These are phyloP conservation scores for Eretmocerus hayati DNA, from an alignment of 2,888 invertebrate species.

Conservation along the genomic window DNA sequence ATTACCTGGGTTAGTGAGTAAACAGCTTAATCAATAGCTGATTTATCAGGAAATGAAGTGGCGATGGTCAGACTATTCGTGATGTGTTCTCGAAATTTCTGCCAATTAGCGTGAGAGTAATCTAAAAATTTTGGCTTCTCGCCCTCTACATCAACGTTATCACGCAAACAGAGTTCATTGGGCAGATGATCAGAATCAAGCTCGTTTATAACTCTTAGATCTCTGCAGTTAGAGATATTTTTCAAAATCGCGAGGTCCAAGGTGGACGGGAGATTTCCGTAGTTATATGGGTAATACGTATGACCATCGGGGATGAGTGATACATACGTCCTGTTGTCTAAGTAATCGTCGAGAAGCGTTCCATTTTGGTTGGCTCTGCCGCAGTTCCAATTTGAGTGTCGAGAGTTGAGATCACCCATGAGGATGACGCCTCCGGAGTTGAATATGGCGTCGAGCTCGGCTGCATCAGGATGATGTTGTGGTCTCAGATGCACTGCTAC, in stretches of 20 bases:
- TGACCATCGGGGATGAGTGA: conserved; percentile 9
- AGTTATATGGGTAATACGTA: conserved; percentile 12
- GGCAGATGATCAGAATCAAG: conserved; percentile 25
- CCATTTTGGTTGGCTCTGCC: conserved; percentile 16
- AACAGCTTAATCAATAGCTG: conserved; percentile 5
- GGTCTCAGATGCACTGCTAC: conserved; percentile 6
- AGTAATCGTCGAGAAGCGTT: conserved; percentile 6
- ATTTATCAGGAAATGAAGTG: background rate
- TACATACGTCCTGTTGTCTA: conserved; percentile 1
- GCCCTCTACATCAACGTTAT: background rate
- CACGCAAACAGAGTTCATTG: conserved; percentile 7
- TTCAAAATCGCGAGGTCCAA: conserved; percentile 22
- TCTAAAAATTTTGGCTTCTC: background rate
- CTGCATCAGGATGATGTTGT: background rate
- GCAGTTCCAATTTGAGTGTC: conserved; percentile 19
- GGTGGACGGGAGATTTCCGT: background rate
- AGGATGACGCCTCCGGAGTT: conserved; percentile 9
- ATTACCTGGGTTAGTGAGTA: background rate
- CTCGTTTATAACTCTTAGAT: conserved; percentile 12
- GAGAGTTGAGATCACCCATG: conserved; percentile 23
- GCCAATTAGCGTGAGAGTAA: conserved; percentile 15
- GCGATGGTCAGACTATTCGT: conserved; percentile 2
- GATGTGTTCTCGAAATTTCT: conserved; percentile 5
- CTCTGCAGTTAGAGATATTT: conserved; percentile 7
- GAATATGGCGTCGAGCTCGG: conserved; percentile 17